These are phyloP conservation scores for Megaleporinus macrocephalus DNA, from an alignment of 2,113 vertebrate genomes.

Conservation along the genomic window DNA sequence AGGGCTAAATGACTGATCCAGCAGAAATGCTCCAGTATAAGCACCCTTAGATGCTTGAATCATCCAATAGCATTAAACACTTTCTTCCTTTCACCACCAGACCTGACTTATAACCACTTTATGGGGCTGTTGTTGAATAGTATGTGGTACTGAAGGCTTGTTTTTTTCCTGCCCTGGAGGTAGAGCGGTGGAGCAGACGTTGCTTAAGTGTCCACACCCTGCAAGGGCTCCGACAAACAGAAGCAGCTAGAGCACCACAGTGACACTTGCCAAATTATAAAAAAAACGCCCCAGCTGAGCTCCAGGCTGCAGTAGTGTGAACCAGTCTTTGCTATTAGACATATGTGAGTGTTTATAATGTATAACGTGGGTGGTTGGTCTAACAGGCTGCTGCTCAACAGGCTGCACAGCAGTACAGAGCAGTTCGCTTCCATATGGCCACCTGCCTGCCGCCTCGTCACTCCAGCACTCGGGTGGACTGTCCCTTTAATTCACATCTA, in stretches of 20 bases:
- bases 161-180: background rate
- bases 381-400: constrained; percentile 1
- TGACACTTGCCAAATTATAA: background rate
- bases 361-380: background rate
- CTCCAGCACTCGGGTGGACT: background rate
- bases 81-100: too few relatives aligned
- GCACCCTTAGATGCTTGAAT: too few relatives aligned
- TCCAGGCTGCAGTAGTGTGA: background rate
- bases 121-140: background rate
- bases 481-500: background rate
- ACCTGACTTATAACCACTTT: background rate
- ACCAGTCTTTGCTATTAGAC: background rate
- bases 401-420: background rate
- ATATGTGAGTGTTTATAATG: background rate
- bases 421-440: constrained; percentile 35
- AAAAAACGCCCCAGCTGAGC: background rate
- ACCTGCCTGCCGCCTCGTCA: background rate
- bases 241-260: background rate
- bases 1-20: background rate
- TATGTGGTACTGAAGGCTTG: background rate
- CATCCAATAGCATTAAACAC: too few relatives aligned
- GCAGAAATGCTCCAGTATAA: background rate
- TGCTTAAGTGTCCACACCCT: background rate
- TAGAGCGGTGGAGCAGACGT: background rate
- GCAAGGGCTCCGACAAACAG: background rate